Evolutionary conservation across 2,888 invertebrate species (phyloP), one percentile per base, ranked within the genome.

Genomic region (Cephus pulcher): DNA sequence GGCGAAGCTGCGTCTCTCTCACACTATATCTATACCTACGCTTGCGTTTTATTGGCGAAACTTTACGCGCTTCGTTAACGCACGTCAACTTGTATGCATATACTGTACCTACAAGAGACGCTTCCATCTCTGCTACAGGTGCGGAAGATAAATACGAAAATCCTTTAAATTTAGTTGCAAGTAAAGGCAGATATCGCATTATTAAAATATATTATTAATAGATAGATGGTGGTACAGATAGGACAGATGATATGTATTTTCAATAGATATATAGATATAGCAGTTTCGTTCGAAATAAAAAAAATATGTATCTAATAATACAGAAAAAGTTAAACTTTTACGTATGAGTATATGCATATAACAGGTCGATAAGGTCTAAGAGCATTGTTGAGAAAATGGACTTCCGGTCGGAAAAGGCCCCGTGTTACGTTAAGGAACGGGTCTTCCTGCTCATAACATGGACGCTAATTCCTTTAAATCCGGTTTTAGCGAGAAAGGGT

Each of bases 401-500:
- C 30, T 15, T 71, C 30, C 32, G 71, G 3, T 12, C 30, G 71
- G 71, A 71, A 71, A 71, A 30, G 56, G 9, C 23, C 30, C 32
- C 30, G 30, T 15, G 71, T 71, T 56, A 23, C 56, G 9, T 56
- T 56, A 23, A 56, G 56, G 9, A 56, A 56, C 23, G 56, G 56
- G 33, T 69, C 69, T 68, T 40, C 12, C 69, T 74, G 30, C 75
- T 75, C 77, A 33, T 77, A 75, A 77, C 77, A 32, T 74, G 34
- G 76, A 75, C 76, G 80, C 82, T 85, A 84, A 85, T 83, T 82
- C 80, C 83, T 77, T 74, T 56, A 78, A 80, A 83, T 89, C 86
- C 88, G 82, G 73, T 79, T 74, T 78, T 78, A 86, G 86, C 84
- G 84, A 82, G 80, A 85, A 87, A 89, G 89, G 88, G 88, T 88